Evolutionary conservation across 2,113 vertebrate genomes (phyloP).

Genomic region (Antechinus flavipes): DNA sequence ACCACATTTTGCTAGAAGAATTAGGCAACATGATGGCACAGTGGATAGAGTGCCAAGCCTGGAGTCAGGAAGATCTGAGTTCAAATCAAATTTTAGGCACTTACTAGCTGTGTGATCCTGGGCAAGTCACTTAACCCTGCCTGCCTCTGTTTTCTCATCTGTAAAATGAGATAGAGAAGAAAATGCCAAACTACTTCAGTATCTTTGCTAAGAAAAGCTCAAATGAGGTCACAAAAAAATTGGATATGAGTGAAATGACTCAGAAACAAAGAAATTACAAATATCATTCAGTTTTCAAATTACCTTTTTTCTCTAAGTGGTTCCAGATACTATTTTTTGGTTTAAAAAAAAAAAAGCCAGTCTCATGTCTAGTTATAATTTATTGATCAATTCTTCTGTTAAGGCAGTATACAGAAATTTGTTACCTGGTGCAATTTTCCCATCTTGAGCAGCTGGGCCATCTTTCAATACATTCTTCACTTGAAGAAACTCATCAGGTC

Average conservation of each 20-base stretch:
- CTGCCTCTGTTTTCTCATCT: neutral
- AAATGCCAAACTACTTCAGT: neutral
- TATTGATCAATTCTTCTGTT: neutral
- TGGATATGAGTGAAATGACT: neutral
- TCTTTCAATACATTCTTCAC: slow-evolving; percentile 97
- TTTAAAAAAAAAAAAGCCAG: neutral
- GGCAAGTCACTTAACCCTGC: neutral
- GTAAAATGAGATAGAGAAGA: neutral
- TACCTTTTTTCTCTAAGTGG: slow-evolving; percentile 2
- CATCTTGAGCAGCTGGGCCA: slow-evolving; percentile 95
- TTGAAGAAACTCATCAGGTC: slow-evolving; percentile 97
- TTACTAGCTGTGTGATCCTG: neutral
- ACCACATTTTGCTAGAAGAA: neutral
- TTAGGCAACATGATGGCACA: neutral
- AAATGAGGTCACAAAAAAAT: neutral
- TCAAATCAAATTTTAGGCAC: neutral
- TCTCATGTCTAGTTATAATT: neutral
- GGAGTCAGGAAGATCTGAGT: neutral
- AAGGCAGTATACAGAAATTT: neutral
- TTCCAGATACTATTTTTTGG: neutral
- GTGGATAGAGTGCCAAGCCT: neutral
- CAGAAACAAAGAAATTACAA: slow-evolving; percentile 17
- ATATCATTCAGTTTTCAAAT: slow-evolving; percentile 26
- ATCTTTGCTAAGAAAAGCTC: neutral
- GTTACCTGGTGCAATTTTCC: slow-evolving; percentile 95